phyloP scores from a whole-genome alignment of 2,888 invertebrate genomes.

The Rhodophaea formosa region DNA sequence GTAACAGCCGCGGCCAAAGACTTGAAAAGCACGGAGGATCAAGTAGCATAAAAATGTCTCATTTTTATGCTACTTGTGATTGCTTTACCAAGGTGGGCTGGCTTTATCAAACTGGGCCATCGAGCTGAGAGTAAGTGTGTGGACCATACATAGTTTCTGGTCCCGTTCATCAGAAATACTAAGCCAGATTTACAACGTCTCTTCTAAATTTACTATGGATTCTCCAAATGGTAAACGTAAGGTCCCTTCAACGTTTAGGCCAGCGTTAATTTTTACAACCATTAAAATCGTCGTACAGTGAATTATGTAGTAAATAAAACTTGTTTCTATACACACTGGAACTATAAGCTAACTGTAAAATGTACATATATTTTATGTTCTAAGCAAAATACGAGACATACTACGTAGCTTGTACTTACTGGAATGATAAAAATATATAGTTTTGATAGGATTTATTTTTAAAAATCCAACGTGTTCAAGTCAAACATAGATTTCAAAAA shows the following conservation, averaged over 20 bases:
- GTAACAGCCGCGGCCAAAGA: too few relatives aligned
- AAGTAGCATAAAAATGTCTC: too few relatives aligned
- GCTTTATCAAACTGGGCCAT: too few relatives aligned
- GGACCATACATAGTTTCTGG: neutral
- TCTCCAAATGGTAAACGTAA: neutral
- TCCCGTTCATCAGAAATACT: conserved; percentile 2
- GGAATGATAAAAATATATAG: too few relatives aligned
- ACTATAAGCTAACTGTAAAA: neutral
- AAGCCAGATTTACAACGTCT: conserved; percentile 3
- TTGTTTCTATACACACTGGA: neutral
- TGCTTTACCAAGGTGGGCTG: too few relatives aligned
- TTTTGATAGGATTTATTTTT: too few relatives aligned
- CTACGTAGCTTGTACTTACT: too few relatives aligned
- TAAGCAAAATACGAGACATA: neutral
- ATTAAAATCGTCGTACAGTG: neutral
- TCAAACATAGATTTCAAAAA: too few relatives aligned
- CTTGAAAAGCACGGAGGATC: too few relatives aligned
- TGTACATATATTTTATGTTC: neutral
- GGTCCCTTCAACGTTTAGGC: neutral
- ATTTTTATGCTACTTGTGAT: too few relatives aligned
- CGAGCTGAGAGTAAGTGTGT: too few relatives aligned
- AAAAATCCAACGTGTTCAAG: too few relatives aligned
- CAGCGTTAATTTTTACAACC: conserved; percentile 9
- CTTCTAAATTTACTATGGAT: conserved; percentile 10
- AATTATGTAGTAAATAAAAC: neutral